Conservation (phyloP, 2,888 invertebrate genomes). For the Timema podura region DNA sequence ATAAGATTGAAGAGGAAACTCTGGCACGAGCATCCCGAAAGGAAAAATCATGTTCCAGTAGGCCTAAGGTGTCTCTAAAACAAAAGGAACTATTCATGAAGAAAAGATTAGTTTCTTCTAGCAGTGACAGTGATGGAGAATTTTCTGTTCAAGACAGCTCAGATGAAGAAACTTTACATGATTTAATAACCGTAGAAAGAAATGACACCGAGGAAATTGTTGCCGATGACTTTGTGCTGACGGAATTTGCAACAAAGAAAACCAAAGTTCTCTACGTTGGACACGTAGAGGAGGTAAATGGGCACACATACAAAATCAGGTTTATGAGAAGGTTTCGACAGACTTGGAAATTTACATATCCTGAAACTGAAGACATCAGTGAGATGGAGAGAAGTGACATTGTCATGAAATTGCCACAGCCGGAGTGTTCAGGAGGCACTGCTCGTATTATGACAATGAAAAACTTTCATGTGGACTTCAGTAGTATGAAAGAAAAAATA, state of each 20-base stretch:
- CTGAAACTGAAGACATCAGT: not conserved
- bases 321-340: not conserved
- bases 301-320: not conserved
- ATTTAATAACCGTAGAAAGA: not conserved
- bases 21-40: not conserved
- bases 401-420: not conserved
- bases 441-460: not conserved
- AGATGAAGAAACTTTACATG: not conserved
- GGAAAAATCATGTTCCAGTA: not conserved
- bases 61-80: no score
- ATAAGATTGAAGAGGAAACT: not conserved
- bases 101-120: no score
- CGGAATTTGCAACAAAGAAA: slow-evolving; percentile 3
- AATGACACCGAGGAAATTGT: not conserved
- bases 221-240: not conserved
- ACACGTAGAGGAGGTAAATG: not conserved
- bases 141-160: not conserved
- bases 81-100: no score
- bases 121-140: not conserved
- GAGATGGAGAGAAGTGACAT: not conserved
- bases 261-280: slow-evolving; percentile 4
- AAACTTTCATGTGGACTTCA: not conserved
- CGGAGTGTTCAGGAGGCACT: not conserved
- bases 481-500: no score
- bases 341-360: slow-evolving; percentile 4